Conservation (phyloP, 2,888 invertebrate species). For the Lutraria lutraria region DNA sequence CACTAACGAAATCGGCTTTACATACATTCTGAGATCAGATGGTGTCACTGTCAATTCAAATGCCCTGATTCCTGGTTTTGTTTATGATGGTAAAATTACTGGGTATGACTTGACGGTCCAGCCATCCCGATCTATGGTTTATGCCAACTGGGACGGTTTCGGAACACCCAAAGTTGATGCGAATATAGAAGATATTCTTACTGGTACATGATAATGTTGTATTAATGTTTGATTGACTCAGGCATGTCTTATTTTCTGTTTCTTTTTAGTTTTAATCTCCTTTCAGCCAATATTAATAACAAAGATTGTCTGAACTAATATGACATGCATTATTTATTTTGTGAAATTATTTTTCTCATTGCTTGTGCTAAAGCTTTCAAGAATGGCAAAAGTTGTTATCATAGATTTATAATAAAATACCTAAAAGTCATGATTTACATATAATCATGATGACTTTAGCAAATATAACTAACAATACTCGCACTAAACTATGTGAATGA, state of each 20-base stretch:
- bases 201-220: slow-evolving; percentile 40
- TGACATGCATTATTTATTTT: background rate
- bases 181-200: slow-evolving; percentile 47
- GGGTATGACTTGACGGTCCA: slow-evolving; percentile 72
- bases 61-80: slow-evolving; percentile 76
- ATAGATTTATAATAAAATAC: background rate
- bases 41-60: slow-evolving; percentile 76
- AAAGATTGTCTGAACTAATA: too few relatives aligned
- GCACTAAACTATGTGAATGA: too few relatives aligned
- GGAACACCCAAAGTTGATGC: slow-evolving; percentile 67
- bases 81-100: slow-evolving; percentile 72
- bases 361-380: background rate
- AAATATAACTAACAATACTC: too few relatives aligned
- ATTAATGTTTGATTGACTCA: too few relatives aligned
- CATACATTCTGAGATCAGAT: slow-evolving; percentile 73
- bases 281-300: too few relatives aligned
- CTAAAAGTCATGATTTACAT: background rate
- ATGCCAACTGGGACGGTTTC: slow-evolving; percentile 80
- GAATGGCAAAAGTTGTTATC: background rate
- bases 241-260: background rate
- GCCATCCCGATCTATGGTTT: slow-evolving; percentile 65
- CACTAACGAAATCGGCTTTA: slow-evolving; percentile 72
- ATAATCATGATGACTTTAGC: too few relatives aligned
- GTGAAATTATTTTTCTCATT: background rate
- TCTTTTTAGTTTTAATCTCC: too few relatives aligned